These are phyloP conservation scores for Brachionus sp. DNA, from an alignment of 1,140 invertebrate genomes.

Conservation along the genomic window DNA sequence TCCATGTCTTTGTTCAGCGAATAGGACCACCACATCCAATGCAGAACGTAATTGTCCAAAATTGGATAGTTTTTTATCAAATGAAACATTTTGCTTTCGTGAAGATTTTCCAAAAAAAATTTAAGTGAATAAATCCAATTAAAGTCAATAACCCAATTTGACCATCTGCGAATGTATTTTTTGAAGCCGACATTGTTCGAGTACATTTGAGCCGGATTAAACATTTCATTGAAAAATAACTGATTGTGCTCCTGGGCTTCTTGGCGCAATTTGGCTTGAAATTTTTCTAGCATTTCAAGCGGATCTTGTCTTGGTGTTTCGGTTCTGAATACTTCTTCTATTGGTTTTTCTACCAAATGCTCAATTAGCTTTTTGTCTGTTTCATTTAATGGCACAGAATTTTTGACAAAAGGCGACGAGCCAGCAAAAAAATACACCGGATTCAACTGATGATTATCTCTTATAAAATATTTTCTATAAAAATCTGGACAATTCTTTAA, in stretches of 20 bases:
- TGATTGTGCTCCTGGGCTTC: neutral
- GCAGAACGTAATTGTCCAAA: conserved; percentile 34
- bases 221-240: neutral
- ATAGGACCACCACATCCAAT: conserved; percentile 44
- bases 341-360: neutral
- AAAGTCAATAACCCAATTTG: conserved; percentile 35
- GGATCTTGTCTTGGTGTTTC: conserved; percentile 5
- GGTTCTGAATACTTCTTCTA: conserved; percentile 5
- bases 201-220: neutral
- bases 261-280: neutral
- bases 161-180: conserved; percentile 38
- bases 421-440: conserved; percentile 45
- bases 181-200: conserved; percentile 1
- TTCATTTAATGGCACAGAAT: conserved; percentile 9
- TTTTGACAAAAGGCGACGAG: conserved; percentile 37
- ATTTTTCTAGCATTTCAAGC: conserved; percentile 18
- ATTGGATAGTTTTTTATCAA: conserved; percentile 41
- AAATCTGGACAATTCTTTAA: conserved; percentile 44
- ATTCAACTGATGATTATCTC: conserved; percentile 44
- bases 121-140: conserved; percentile 41
- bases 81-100: conserved; percentile 7
- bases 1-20: conserved; percentile 38
- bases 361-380: conserved; percentile 26
- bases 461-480: conserved; percentile 44
- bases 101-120: conserved; percentile 20